phyloP scores from a whole-genome alignment of 2,113 vertebrate genomes.

The Lophochroa leadbeateri region DNA sequence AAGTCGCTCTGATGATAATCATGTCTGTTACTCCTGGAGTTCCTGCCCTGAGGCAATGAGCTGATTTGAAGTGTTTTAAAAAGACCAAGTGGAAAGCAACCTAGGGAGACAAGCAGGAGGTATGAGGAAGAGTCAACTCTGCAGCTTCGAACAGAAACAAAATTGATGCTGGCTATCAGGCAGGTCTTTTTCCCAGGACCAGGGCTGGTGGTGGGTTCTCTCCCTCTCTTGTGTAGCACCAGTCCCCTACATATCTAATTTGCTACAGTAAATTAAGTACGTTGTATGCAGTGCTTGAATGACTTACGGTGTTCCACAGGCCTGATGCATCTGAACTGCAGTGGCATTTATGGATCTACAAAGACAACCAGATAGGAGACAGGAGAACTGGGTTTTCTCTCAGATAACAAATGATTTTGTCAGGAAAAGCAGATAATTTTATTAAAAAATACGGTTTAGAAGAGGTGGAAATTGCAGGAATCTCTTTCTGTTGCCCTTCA shows the following conservation, averaged over 20 bases:
- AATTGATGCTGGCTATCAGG: background rate
- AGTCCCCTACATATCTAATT: accelerated
- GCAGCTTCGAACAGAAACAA: background rate
- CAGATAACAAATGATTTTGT: background rate
- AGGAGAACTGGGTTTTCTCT: background rate
- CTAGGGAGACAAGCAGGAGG: background rate
- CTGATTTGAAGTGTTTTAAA: background rate
- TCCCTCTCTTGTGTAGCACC: background rate
- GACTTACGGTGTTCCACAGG: background rate
- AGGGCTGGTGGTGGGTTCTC: background rate
- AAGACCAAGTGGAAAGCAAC: background rate
- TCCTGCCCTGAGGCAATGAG: background rate
- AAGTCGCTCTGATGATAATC: no score
- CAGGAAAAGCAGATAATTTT: background rate
- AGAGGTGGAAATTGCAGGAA: background rate
- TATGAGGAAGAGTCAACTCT: background rate
- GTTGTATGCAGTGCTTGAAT: background rate
- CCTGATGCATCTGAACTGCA: accelerated
- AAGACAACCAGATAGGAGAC: background rate
- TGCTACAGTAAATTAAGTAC: background rate
- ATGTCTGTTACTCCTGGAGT: background rate
- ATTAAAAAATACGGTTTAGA: background rate
- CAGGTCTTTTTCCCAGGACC: background rate
- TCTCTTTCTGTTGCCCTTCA: background rate
- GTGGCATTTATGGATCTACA: background rate